phyloP scores from a whole-genome alignment of 2,797 vertebrate genomes.

The Lepilemur ruficaudatus region DNA sequence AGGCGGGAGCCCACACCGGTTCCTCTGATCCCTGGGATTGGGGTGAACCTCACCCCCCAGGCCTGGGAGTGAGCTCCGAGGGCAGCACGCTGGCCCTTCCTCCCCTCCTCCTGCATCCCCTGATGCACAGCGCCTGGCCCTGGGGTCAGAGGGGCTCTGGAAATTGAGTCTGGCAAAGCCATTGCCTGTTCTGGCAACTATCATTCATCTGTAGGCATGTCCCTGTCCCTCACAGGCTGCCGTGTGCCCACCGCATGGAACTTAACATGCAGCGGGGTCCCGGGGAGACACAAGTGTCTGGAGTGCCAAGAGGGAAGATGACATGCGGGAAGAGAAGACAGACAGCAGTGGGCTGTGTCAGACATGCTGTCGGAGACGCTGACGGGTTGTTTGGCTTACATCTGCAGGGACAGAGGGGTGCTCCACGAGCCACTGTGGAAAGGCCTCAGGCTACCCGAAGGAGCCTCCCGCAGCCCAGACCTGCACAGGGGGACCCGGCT shows the following conservation, averaged over 20 bases:
- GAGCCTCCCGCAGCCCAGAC: neutral
- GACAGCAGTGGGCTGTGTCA: neutral
- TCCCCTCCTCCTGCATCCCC: neutral
- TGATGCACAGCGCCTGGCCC: neutral
- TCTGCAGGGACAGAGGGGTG: neutral
- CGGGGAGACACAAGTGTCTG: neutral
- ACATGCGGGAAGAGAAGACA: neutral
- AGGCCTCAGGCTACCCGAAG: neutral
- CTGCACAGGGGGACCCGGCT: neutral
- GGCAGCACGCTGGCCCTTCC: neutral
- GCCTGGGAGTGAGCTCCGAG: neutral
- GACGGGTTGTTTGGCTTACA: neutral
- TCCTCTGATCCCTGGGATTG: neutral
- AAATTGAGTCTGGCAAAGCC: neutral
- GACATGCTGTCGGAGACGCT: neutral
- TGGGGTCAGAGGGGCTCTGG: neutral
- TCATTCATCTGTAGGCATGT: rapidly evolving
- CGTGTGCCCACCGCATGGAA: neutral
- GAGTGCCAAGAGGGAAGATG: neutral
- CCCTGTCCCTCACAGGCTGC: neutral
- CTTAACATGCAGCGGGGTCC: rapidly evolving
- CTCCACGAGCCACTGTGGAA: neutral
- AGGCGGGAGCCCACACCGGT: neutral
- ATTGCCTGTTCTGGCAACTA: neutral
- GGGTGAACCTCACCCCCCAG: neutral